Base-by-base conservation (phyloP, 1,140 invertebrate species). In the Dufourea novaeangliae region DNA sequence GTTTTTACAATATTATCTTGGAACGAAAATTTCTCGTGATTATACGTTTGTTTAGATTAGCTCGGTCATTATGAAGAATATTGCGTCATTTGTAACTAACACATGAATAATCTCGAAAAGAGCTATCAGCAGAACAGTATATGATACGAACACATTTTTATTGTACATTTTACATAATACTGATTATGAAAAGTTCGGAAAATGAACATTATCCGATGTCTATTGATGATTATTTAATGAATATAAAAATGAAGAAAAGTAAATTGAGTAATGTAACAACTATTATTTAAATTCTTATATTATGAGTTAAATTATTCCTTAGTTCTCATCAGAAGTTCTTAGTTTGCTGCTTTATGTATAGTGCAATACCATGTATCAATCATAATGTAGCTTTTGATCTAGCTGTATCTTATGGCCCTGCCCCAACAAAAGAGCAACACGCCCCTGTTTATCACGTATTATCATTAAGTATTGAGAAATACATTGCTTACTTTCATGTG, bases 391-490 rank as follows among this genome's bases (percentile, higher is more conserved):
- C 37, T 44, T 56, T 11, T 50, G 22, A 71, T 77, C n/a, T 34
- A 68, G 25, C 27, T 50, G 12, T 66, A 62, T 52, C 37, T 79
- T 75, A 27, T 72, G 56, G 69, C 41, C 46, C 41, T 74, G 57
- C 52, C 57, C 41, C 71, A 78, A 79, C 64, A 70, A 82, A 76
- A 75, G 62, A 75, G 71, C 59, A 82, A 67, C 77, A 72, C 27
- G 73, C 59, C 56, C 70, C 68, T 39, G 66, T 71, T 84, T 87
- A 86, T 85, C 79, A 17, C 37, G 25, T 37, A 76, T 86, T 88
- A 87, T 86, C 82, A 61, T 54, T 69, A 56, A 17, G 14, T 81
- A 79, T 88, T 88, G 85, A 71, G 85, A 87, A 88, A 88, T 77
- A 50, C 46, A 80, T 64, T 61, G 81, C 77, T 87, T 72, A 72